Evolutionary conservation across 2,113 vertebrate species (phyloP), one percentile per base, ranked within the genome.

Genomic region (Pimephales promelas): DNA sequence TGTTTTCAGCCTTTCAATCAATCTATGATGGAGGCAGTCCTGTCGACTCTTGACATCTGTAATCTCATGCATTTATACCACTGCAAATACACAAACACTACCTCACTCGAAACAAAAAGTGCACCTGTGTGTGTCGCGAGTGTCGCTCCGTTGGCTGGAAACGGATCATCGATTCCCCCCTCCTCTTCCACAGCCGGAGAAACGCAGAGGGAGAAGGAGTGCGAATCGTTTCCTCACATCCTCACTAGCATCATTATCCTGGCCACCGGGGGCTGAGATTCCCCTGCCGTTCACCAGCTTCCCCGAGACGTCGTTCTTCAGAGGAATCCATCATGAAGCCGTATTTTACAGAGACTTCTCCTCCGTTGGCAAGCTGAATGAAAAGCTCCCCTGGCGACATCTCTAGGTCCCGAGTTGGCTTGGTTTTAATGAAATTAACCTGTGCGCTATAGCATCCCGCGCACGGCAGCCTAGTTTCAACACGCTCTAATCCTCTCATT

Each of bases 221-320:
- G 49, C 71, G 75, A 71, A 18, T 68, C 3, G 24, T 68, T 57
- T 76, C 61, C 54, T 85, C 71, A 49, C 68, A 74, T 83, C 31
- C 20, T 72, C 22, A 20, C 14, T 61, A 28, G 31, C 57, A 83
- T 80, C 75, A 83, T 34, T 71, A 68, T 45, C 74, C 49, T 24
- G 22, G 20, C 40, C 84, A 82, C 0, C 62, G 26, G 54, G 20
- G 59, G 26, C 24, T 18, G 18, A 47, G 52, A 52, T 76, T 72
- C 71, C 81, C 85, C 76, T 84, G 85, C 47, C 64, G 49, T 52
- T 62, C 11, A 22, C 45, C 59, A 56, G 36, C 54, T 56, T 75
- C 45, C n/a, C 68, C 18, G 49, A 28, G 16, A 59, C 36, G 5
- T 73, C 16, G 8, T 11, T 22, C 16, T 28, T 52, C 34, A 40